Evolutionary conservation across 2,888 invertebrate genomes (phyloP).

Genomic region (Xylota sylvarum): DNA sequence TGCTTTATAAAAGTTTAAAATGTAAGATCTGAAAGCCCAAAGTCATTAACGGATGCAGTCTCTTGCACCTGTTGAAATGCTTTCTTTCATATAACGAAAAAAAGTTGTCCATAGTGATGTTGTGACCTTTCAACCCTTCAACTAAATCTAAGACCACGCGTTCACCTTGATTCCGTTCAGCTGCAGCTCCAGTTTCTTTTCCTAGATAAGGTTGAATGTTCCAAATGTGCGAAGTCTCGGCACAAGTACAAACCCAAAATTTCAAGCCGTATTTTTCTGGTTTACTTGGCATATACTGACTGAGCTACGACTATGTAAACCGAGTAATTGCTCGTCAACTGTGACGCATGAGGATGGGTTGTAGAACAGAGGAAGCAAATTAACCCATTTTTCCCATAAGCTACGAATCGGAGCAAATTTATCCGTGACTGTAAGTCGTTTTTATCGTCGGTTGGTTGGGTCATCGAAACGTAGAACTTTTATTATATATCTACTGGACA

Average conservation of each 20-base stretch:
- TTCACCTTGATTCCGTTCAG: conserved; percentile 57
- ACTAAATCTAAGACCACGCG: conserved; percentile 49
- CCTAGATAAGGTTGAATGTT: conserved; percentile 55
- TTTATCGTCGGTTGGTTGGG: conserved; percentile 17
- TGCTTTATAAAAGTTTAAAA: too few relatives aligned
- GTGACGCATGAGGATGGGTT: conserved; percentile 24
- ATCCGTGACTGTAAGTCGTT: conserved; percentile 17
- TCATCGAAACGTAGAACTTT: conserved; percentile 18
- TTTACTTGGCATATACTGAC: conserved; percentile 28
- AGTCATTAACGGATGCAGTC: too few relatives aligned
- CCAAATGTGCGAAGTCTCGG: conserved; percentile 42
- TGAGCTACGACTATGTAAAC: conserved; percentile 33
- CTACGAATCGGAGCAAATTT: conserved; percentile 17
- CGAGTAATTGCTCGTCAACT: conserved; percentile 36
- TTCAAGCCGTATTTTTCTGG: conserved; percentile 60
- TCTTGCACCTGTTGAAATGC: too few relatives aligned
- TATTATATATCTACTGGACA: conserved; percentile 32
- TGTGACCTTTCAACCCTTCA: conserved; percentile 42
- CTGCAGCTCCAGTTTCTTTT: conserved; percentile 26
- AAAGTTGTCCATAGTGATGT: conserved; percentile 43
- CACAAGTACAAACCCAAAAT: conserved; percentile 48
- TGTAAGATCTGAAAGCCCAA: too few relatives aligned
- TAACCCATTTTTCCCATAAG: conserved; percentile 26
- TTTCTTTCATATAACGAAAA: conserved; percentile 32
- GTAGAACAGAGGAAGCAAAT: conserved; percentile 21